Evolutionary conservation across 2,113 vertebrate genomes (phyloP).

Genomic region (Suncus etruscus): DNA sequence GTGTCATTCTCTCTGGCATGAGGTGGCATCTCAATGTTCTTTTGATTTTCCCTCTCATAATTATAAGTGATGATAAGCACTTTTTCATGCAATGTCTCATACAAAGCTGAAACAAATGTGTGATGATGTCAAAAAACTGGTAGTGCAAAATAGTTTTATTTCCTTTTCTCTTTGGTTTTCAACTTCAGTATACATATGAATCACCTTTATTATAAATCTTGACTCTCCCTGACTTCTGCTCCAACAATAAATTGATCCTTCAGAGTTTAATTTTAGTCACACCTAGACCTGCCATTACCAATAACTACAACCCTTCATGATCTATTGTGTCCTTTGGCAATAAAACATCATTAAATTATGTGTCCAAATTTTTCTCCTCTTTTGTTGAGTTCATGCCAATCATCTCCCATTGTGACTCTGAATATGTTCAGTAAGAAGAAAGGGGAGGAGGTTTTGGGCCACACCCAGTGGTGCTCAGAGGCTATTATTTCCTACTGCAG

Average conservation of each 20-base stretch:
- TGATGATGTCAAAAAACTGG: not conserved
- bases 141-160: too few species aligned
- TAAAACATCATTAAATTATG: too few species aligned
- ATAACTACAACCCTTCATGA: not conserved
- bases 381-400: not conserved
- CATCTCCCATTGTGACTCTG: not conserved
- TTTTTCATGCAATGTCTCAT: not conserved
- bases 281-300: not conserved
- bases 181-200: not conserved
- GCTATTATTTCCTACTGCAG: too few species aligned
- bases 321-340: too few species aligned
- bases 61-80: too few species aligned
- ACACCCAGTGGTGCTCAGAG: too few species aligned
- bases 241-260: not conserved
- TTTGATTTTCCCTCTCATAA: too few species aligned
- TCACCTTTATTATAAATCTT: not conserved
- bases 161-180: not conserved
- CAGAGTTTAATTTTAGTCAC: not conserved
- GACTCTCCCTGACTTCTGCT: not conserved
- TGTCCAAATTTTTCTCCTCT: too few species aligned
- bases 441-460: too few species aligned
- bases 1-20: too few species aligned
- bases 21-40: too few species aligned
- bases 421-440: not conserved
- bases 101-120: not conserved